Evolutionary conservation across 2,797 vertebrate species (phyloP), one percentile per base, ranked within the genome.

Genomic region (Rachycentron canadum): DNA sequence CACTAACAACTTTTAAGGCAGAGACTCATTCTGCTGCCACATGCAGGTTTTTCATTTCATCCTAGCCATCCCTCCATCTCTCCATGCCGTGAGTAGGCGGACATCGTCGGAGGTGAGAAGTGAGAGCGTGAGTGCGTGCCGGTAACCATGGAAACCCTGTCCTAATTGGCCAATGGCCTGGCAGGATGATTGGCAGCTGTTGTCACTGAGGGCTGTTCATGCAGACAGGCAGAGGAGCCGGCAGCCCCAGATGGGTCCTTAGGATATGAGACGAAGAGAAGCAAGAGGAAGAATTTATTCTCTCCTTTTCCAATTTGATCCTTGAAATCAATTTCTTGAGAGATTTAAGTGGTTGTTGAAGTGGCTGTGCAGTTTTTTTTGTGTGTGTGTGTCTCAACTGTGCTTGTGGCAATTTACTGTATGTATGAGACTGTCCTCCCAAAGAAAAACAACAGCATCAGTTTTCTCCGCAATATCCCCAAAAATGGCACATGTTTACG

Each of bases 151-250:
- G 87, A 76, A 91, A 94, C 87, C 55, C 21, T 53, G 19, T 90
- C 79, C 86, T 93, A 93, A 94, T 93, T 92, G 90, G 91, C 90
- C 91, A 84, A 72, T 80, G 77, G 87, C 86, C 87, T 91, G 84
- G 84, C 84, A 87, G 87, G 57, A 83, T 92, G 91, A 91, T 86
- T 89, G 92, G 88, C 90, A 90, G 83, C 86, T 88, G 88, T 87
- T 91, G 88, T 89, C 86, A 76, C 68, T 55, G 81, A 88, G 75
- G 78, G 79, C 72, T 86, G 85, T 87, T 82, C 76, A 65, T 81
- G 73, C 85, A 85, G 87, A 84, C 83, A 67, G 83, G 77, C 88
- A 65, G 84, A 73, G 50, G 76, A 76, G 59, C 57, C 56, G 73
- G 85, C 60, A 30, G 79, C 65, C 77, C 83, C 83, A 86, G 82